Base-by-base conservation (phyloP, 2,797 vertebrate species). In the Cygnus olor region DNA sequence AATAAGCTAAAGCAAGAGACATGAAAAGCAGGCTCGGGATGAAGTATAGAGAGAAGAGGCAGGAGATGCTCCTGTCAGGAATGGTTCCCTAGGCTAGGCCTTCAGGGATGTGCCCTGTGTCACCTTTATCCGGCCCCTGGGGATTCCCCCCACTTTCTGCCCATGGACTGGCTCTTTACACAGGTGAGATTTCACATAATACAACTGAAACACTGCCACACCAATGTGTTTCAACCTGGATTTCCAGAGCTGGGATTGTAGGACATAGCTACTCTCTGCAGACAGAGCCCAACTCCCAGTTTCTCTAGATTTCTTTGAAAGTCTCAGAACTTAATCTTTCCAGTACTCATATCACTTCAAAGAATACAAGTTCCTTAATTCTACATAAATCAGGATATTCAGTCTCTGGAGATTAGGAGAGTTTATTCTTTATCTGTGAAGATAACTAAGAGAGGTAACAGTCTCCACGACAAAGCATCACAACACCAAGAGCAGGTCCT, bases 161-260 rank as follows among this genome's bases (percentile, higher is more conserved):
- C 9, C 28, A 7, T 4, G 3, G 22, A 5, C 21, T 42, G 8
- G 19, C 36, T 68, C 36, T 38, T 8, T 3, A 28, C 7, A 3
- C 0, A 1, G 5, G 21, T n/a, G 19, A 71, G 30, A 11, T 18
- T n/a, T 17, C 72, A 27, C 14, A 2, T 2, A 11, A 19, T 53
- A 83, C 47, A 44, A 8, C 8, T 44, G n/a, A 36, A 69, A 28
- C 44, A 8, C 30, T 6, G 10, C 1, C 0, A 13, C 3, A 45
- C 44, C 19, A 2, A 14, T 4, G 28, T 11, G 5, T 16, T 18
- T 73, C 69, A 53, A 69, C 47, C 76, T 7, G 28, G 20, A 28
- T 5, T 76, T 11, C 44, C 34, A 20, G 3, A 32, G 12, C 47
- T 22, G 7, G 27, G 2, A 2, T 36, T 6, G 18, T 0, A 3